Conservation (phyloP, 2,888 invertebrate species). For the Brachynemurus nebulosus region DNA sequence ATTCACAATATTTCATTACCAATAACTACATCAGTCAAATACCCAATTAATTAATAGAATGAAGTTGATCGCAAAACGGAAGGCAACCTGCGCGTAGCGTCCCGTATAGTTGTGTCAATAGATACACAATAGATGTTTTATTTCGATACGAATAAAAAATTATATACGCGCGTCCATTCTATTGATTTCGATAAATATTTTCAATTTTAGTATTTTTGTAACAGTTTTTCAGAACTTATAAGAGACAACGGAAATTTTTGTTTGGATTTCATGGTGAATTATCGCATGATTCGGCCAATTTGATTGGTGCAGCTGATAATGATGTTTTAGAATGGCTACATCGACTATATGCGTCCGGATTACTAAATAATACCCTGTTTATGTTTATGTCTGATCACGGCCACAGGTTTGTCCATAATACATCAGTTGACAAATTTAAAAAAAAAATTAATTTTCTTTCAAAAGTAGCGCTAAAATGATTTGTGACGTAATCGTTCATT, state of each 20-base stretch:
- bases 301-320: constrained; percentile 61
- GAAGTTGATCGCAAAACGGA: too few relatives aligned
- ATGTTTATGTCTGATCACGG: constrained; percentile 93
- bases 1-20: too few relatives aligned
- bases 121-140: too few relatives aligned
- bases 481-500: too few relatives aligned
- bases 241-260: constrained; percentile 57
- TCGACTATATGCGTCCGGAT: constrained; percentile 41
- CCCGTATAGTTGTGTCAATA: too few relatives aligned
- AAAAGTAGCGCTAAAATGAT: too few relatives aligned
- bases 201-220: constrained; percentile 17
- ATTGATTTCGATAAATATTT: too few relatives aligned
- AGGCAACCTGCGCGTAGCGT: too few relatives aligned
- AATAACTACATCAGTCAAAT: too few relatives aligned
- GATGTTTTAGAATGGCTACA: constrained; percentile 54
- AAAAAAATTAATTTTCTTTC: too few relatives aligned
- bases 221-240: constrained; percentile 45
- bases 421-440: too few relatives aligned
- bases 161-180: not conserved
- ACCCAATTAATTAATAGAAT: too few relatives aligned
- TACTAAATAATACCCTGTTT: constrained; percentile 66
- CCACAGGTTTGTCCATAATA: constrained; percentile 41
- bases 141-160: not conserved
- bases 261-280: constrained; percentile 84
- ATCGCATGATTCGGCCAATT: constrained; percentile 74